Evolutionary conservation across 35 echinoderm and acorn worm genomes (phyloP), one percentile per base, ranked within the genome.

Genomic region (Ptychodera flava): DNA sequence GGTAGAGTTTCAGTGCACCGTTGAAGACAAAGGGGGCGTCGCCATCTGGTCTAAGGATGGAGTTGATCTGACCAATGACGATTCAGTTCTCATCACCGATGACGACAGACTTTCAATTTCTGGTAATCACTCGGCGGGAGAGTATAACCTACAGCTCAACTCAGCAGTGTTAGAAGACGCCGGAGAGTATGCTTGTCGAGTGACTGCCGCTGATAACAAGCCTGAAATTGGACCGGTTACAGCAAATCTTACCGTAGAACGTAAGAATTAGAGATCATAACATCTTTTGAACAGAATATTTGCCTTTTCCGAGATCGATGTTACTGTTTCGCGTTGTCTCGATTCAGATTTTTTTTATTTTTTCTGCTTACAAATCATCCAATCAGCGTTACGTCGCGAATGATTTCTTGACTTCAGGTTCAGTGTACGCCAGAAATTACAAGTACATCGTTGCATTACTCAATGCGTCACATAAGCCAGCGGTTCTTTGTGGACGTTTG

Each of bases 121-220:
- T n/a, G 95, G 95, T 38, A 84, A 90, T 34, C 84, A 97, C 32
- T 28, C 76, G 15, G 33, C 6, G 22, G 78, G 83, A 0, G 81
- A 80, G 22, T 97, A 87, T 77, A 90, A 94, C 37, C 88, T 97
- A 16, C 83, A 85, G 34, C 93, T 97, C 0, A 83, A 29, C 16
- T 36, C 80, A 28, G 87, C 93, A 1, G 81, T 37, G 32, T 32
- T 87, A 28, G 76, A 32, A 0, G 95, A 97, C 30, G 45, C 95
- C 0, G 95, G 95, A 1, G 81, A 76, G 0, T 97, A 88, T 75
- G 35, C 81, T 34, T 97, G 95, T 37, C 77, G 77, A 27, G 95
- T 97, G 15, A 77, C 89, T 0, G 89, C 89, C 36, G 37, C 80
- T n/a, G 95, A 89, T 0, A 32, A 77, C 16, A 86, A 90, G 31